Percentiles rank a stretch among this genome's conserved stretches.
These are phyloP conservation scores for Phrynocephalus guinanensis DNA, from an alignment of 2,797 vertebrate species.

Conservation along the genomic window DNA sequence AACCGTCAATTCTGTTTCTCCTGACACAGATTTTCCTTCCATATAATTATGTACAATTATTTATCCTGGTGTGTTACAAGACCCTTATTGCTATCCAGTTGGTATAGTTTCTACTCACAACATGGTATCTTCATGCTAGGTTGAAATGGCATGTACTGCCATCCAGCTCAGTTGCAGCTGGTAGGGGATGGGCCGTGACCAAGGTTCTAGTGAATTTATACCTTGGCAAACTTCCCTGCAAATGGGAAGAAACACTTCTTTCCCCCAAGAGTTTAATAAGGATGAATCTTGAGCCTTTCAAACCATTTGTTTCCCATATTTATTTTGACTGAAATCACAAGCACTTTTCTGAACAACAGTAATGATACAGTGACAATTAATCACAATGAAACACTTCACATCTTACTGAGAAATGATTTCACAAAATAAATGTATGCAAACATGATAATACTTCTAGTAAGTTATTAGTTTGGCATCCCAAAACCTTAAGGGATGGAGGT, in stretches of 20 bases:
- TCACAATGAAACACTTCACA: conserved; percentile 1
- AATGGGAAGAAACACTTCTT: background rate
- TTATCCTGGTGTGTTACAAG: conserved; percentile 12
- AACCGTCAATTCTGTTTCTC: conserved; percentile 10
- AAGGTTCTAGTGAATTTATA: background rate
- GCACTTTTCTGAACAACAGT: background rate
- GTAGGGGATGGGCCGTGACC: background rate
- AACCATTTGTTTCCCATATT: background rate
- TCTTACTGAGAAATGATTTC: conserved; percentile 15
- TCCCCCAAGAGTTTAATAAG: background rate
- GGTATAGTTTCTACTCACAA: background rate
- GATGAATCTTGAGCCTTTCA: background rate
- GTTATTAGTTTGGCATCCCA: conserved; percentile 20
- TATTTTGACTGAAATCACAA: conserved; percentile 6
- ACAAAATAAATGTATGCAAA: conserved; percentile 33
- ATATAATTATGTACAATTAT: conserved; percentile 8
- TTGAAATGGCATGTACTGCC: background rate
- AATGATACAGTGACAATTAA: conserved; percentile 5
- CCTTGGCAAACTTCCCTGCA: conserved; percentile 13
- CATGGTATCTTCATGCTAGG: background rate
- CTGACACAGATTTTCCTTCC: background rate
- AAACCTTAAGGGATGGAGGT: background rate
- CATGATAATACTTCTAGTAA: conserved; percentile 34
- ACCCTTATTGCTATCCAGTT: background rate
- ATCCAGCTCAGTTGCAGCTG: conserved; percentile 4